Evolutionary conservation across 2,888 invertebrate genomes (phyloP), one percentile per base, ranked within the genome.

Genomic region (Aethes cnicana): DNA sequence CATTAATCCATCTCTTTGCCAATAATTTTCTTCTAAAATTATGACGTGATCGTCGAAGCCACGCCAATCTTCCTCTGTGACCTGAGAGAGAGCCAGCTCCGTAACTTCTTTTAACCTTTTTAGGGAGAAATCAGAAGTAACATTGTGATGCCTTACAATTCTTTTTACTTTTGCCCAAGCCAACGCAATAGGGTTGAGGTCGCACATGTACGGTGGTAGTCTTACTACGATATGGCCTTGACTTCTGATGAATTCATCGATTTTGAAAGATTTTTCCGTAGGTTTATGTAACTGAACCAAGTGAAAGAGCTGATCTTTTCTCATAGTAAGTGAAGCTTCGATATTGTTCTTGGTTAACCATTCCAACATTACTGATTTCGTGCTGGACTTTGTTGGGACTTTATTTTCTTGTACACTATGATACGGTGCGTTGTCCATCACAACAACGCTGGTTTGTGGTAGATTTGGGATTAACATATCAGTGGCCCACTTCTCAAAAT

Each of bases 191-290:
- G 47, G 37, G 35, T 36, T 47, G 14, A 47, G 11, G 8, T 47
- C 37, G 12, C 37, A 47, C 47, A 47, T 47, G 12, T n/a, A 37
- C 26, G 37, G 47, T 5, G 47, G 47, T 3, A 47, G 23, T 23
- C 30, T 26, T 12, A 47, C 16, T 20, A 47, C 26, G 4, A 37
- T 26, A 26, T 37, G 37, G 2, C 47, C 47, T n/a, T 28, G 28
- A 14, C 20, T 30, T 37, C 8, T 28, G 1, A 47, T 28, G 12
- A 37, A 14, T n/a, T 12, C 6, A 8, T 47, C 47, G n/a, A 37
- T 37, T 37, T 37, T 28, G 28, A 26, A 37, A 9, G 26, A 12
- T 2, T 11, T 28, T n/a, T 47, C 18, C 20, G 28, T 26, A 8
- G 37, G 36, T 14, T 21, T 35, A 18, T 17, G 25, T 17, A 25